Conservation (phyloP, 1,140 invertebrate genomes). For the Anoplophora glabripennis region DNA sequence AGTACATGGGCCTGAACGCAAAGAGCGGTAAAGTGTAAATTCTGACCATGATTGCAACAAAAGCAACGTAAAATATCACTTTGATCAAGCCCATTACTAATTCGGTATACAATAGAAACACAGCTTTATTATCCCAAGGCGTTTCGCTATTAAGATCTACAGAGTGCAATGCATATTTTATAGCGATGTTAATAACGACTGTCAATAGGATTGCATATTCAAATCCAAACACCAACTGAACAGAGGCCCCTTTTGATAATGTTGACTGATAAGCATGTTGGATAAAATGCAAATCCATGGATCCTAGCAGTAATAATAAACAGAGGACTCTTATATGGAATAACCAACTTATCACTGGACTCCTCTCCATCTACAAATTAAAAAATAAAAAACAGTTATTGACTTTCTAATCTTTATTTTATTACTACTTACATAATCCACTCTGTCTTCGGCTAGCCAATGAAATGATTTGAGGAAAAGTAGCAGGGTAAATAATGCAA, state of each 20-base stretch:
- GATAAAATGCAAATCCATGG: constrained; percentile 86
- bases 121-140: constrained; percentile 99
- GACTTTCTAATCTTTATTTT: neutral
- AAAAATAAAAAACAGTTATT: constrained; percentile 11
- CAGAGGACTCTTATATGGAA: constrained; percentile 93
- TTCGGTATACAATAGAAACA: constrained; percentile 95
- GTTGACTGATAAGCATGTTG: constrained; percentile 94
- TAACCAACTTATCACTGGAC: constrained; percentile 91
- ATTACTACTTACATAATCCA: constrained; percentile 88
- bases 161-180: constrained; percentile 94
- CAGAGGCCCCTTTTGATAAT: constrained; percentile 91
- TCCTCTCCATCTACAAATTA: constrained; percentile 91
- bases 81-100: constrained; percentile 87
- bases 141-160: constrained; percentile 93
- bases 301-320: constrained; percentile 76
- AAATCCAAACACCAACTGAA: constrained; percentile 98
- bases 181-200: constrained; percentile 87
- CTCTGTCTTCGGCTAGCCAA: constrained; percentile 98
- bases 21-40: constrained; percentile 98
- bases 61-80: constrained; percentile 90
- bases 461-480: constrained; percentile 99
- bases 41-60: constrained; percentile 95
- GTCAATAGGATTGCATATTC: constrained; percentile 98
- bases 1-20: constrained; percentile 98
- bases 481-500: constrained; percentile 94